phyloP scores from a whole-genome alignment of 2,888 invertebrate species.

The Drosophila cognata region DNA sequence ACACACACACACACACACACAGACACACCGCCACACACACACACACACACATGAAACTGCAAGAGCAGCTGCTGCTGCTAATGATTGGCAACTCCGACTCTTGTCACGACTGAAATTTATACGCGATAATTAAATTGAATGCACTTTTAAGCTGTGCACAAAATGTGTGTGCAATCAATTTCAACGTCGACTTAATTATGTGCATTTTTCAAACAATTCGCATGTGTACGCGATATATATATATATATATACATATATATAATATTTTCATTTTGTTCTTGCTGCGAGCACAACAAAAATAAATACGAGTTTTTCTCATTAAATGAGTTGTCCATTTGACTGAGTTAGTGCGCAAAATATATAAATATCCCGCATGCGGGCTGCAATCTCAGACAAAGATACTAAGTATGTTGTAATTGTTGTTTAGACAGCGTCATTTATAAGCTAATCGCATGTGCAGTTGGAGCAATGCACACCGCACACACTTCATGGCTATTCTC shows the following conservation, averaged over 20 bases:
- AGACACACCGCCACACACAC: background rate
- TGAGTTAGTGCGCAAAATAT: background rate
- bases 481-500: background rate
- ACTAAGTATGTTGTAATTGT: background rate
- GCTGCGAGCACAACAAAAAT: background rate
- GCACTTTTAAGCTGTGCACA: constrained; percentile 76
- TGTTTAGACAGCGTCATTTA: background rate
- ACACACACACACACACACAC: constrained; percentile 16
- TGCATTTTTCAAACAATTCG: constrained; percentile 47
- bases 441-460: background rate
- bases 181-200: constrained; percentile 64
- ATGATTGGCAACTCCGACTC: constrained; percentile 43
- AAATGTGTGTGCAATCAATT: constrained; percentile 73
- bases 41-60: background rate
- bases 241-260: background rate
- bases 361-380: background rate
- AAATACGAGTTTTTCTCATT: background rate
- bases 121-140: constrained; percentile 78
- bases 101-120: constrained; percentile 65
- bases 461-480: background rate
- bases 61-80: constrained; percentile 13
- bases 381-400: background rate
- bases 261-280: background rate
- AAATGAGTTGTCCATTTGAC: constrained; percentile 8
- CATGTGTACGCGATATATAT: constrained; percentile 27